Base-by-base conservation (phyloP, 2,113 vertebrate genomes). In the Orientallactaga bullata region DNA sequence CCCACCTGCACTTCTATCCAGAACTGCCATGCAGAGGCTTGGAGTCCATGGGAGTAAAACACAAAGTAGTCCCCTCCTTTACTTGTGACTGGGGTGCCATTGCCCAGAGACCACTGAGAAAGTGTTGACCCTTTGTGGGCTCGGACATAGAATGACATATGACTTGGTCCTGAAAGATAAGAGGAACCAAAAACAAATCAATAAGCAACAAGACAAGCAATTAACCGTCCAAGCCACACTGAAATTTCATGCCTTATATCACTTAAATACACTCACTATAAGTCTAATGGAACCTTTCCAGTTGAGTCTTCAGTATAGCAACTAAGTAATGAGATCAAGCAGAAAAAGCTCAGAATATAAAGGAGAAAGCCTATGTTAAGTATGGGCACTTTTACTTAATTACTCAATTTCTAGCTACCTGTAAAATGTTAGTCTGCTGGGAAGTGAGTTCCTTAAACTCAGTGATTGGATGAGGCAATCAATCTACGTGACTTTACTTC, bases 1-100 rank as follows among this genome's bases (percentile, higher is more conserved):
- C 97, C 95, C 96, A 99, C 99, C 97, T 98, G 99, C 80, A 99
- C 97, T 94, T 99, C 99, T 71, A 99, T 97, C 99, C 99, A 99
- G 97, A 99, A 99, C 83, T 42, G 98, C 99, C 99, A 99, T 0
- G 98, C 96, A 0, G 98, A 97, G 1, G 99, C 99, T 0, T 98
- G 98, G 3, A 99, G 98, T 87, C 99, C 99, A 0, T 97, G 99
- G 35, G 99, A 99, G 94, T 99, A 99, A 97, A 99, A 99, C 51
- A 99, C 97, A 76, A 99, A 99, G 96, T 99, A 99, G 96, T 99
- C 99, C 71, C 99, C 99, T 26, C 98, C 98, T 84, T 97, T 68
- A 73, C 99, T 99, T 30, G 98, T 97, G 39, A 98, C 97, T 0
- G 99, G 99, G 1, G 76, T 97, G 18, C 99, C 99, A 9, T 99